Evolutionary conservation across 2,888 invertebrate species (phyloP), one percentile per base, ranked within the genome.

Genomic region (Leucophenga maculata): DNA sequence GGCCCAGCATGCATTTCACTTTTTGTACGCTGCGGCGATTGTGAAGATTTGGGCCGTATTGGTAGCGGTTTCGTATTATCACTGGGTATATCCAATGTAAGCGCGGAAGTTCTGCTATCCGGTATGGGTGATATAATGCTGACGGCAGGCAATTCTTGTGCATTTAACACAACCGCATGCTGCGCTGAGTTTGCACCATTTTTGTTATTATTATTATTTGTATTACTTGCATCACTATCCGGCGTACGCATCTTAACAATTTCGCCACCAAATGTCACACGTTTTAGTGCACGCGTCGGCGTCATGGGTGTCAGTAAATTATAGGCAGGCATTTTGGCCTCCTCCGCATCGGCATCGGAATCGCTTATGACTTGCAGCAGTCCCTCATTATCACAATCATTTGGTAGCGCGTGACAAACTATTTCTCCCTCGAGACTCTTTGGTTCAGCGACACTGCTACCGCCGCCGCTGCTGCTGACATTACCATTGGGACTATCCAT

Each of bases 211-310:
- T 72, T 59, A 44, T 77, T 75, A 48, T 70, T 76, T 2, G 74
- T 78, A 65, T 74, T 91, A 13, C 91, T 90, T 32, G 92, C 93
- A 83, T 95, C 95, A 86, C 94, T 95, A 77, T 95, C 95, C 0
- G 95, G 95, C 14, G 95, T 95, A 73, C 95, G 90, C 87, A 95
- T 91, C 89, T 95, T 95, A 3, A 95, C 93, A 74, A 94, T 91
- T 88, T 95, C 95, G n/a, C 95, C 95, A 4, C 95, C 95, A 78
- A 95, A 95, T 64, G 94, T 92, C 9, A 95, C 95, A 80, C 94
- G 91, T 84, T 94, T 92, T 0, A 92, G 91, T 0, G 92, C 92
- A 75, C 91, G 90, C 22, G 92, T 44, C 87, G 85, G 82, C 13
- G 86, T 86, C 2, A 76, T 75, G 0, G 84, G 82, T 14, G 74